Percentiles rank a stretch among this genome's conserved stretches.
Conservation (phyloP, 2,888 invertebrate genomes). For the Gryllus longicercus region DNA sequence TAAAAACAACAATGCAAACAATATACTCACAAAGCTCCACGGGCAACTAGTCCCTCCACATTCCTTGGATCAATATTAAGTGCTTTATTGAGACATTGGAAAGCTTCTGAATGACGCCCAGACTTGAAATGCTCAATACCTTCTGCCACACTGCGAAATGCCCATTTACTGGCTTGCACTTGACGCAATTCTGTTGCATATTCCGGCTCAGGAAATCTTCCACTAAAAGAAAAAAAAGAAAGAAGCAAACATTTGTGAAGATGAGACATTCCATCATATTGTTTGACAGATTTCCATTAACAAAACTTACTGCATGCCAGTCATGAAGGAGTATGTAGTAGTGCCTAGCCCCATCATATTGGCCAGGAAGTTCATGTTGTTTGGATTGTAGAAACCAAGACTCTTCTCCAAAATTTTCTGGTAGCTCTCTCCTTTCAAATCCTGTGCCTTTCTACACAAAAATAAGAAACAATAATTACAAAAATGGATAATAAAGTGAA, state of each 20-base stretch:
- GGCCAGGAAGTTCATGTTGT: conserved; percentile 78
- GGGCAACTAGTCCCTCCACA: conserved; percentile 86
- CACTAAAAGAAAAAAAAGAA: conserved; percentile 51
- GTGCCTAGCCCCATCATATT: conserved; percentile 69
- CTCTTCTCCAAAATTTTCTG: conserved; percentile 78
- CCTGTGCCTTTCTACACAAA: conserved; percentile 67
- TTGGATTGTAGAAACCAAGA: conserved; percentile 84
- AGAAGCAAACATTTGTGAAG: too few relatives aligned
- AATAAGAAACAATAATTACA: background rate
- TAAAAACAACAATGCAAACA: background rate
- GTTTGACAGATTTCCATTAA: background rate
- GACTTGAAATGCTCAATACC: conserved; percentile 93
- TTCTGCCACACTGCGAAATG: conserved; percentile 89
- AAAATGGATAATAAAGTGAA: background rate
- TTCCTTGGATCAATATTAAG: conserved; percentile 86
- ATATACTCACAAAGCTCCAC: conserved; percentile 71
- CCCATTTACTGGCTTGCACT: conserved; percentile 90
- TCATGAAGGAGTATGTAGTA: conserved; percentile 66
- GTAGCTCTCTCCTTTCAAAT: conserved; percentile 74
- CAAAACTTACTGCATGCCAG: conserved; percentile 61
- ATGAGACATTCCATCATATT: too few relatives aligned
- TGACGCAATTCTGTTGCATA: conserved; percentile 81
- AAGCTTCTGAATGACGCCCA: conserved; percentile 88
- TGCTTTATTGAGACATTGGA: conserved; percentile 91
- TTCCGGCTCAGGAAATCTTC: conserved; percentile 73